Evolutionary conservation across 2,888 invertebrate genomes (phyloP).

Genomic region (Byasa hedistus): DNA sequence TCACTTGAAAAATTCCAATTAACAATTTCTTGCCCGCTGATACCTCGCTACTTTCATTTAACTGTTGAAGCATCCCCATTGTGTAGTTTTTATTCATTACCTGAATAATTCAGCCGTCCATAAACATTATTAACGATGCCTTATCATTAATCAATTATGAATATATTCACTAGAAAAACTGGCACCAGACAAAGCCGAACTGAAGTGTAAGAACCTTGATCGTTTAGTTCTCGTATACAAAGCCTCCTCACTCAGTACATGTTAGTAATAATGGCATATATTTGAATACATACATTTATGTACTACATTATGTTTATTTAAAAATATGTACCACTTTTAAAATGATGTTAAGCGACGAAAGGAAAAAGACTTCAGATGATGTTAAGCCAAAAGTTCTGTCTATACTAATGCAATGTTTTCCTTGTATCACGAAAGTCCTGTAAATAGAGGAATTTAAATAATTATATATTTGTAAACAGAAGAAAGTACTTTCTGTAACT

Average conservation of each 20-base stretch:
- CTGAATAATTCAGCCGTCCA: background rate
- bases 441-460: too few relatives aligned
- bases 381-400: too few relatives aligned
- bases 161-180: conserved; percentile 13
- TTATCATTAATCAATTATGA: conserved; percentile 24
- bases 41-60: background rate
- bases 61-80: background rate
- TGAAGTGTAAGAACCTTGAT: conserved; percentile 16
- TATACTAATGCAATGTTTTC: too few relatives aligned
- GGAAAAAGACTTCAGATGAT: too few relatives aligned
- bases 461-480: too few relatives aligned
- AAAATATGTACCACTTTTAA: too few relatives aligned
- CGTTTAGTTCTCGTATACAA: conserved; percentile 2
- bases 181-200: conserved; percentile 7
- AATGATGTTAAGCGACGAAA: too few relatives aligned
- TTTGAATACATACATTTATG: background rate
- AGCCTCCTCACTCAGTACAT: background rate
- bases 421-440: too few relatives aligned
- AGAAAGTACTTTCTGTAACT: too few relatives aligned
- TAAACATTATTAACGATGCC: background rate
- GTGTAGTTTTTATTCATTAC: background rate
- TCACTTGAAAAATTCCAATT: conserved; percentile 2
- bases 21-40: background rate
- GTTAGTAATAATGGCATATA: background rate
- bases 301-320: too few relatives aligned